phyloP scores from a whole-genome alignment of 2,797 vertebrate species.

The Rhodeus uyekii region DNA sequence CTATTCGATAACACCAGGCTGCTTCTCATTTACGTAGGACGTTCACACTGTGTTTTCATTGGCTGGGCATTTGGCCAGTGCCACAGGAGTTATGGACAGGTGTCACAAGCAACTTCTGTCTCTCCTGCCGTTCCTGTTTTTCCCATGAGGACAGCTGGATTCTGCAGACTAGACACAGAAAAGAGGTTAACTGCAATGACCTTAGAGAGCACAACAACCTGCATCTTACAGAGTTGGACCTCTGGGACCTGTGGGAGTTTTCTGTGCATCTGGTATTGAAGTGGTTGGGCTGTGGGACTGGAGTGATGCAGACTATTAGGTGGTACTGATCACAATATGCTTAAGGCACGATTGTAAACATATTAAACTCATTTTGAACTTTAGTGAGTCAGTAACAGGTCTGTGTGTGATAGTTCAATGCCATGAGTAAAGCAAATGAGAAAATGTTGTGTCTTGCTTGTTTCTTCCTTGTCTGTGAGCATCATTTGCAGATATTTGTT shows the following conservation, averaged over 20 bases:
- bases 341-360: conserved; percentile 77
- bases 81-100: conserved; percentile 54
- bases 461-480: background rate
- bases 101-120: conserved; percentile 52
- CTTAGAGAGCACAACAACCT: conserved; percentile 47
- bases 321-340: conserved; percentile 74
- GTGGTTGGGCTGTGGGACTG: conserved; percentile 14
- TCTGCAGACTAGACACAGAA: conserved; percentile 47
- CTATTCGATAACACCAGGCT: conserved; percentile 35
- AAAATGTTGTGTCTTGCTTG: background rate
- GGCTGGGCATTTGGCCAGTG: conserved; percentile 18
- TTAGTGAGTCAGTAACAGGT: conserved; percentile 70
- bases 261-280: conserved; percentile 39
- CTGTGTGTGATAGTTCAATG: conserved; percentile 10
- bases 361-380: conserved; percentile 77
- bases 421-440: background rate
- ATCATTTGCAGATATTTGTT: background rate
- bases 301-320: conserved; percentile 25
- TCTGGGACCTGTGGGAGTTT: conserved; percentile 21
- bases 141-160: conserved; percentile 44
- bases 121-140: conserved; percentile 37
- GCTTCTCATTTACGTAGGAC: conserved; percentile 31
- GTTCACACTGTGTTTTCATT: conserved; percentile 36
- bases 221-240: conserved; percentile 36
- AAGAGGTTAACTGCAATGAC: conserved; percentile 56